phyloP scores from a whole-genome alignment of 2,113 vertebrate genomes.

The Callopanchax toddi region DNA sequence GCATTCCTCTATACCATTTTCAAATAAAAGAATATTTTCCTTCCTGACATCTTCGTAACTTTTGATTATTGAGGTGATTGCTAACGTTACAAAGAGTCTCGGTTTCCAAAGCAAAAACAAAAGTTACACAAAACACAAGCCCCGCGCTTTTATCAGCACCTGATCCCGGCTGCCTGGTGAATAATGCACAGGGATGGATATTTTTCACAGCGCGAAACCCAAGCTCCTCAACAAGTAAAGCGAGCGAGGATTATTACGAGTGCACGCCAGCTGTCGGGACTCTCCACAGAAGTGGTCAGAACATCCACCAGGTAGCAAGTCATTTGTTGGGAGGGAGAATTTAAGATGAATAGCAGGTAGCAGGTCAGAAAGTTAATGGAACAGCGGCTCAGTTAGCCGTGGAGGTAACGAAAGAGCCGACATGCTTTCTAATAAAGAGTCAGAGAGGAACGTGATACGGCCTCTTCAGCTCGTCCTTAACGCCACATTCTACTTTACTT shows the following conservation, averaged over 20 bases:
- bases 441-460: slow-evolving; percentile 27
- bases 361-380: slow-evolving; percentile 17
- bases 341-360: slow-evolving; percentile 21
- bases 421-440: slow-evolving; percentile 35
- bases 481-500: slow-evolving; percentile 1
- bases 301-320: neutral
- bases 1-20: neutral
- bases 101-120: slow-evolving; percentile 18
- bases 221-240: slow-evolving; percentile 71
- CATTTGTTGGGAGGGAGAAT: neutral
- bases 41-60: slow-evolving; percentile 29
- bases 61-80: slow-evolving; percentile 42
- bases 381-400: slow-evolving; percentile 10
- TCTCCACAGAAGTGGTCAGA: slow-evolving; percentile 3
- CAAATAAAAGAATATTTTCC: neutral
- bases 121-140: slow-evolving; percentile 29
- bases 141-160: slow-evolving; percentile 67
- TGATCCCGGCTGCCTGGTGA: slow-evolving; percentile 79
- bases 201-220: slow-evolving; percentile 82
- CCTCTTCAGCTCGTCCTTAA: slow-evolving; percentile 19
- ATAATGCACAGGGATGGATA: slow-evolving; percentile 83
- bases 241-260: slow-evolving; percentile 73
- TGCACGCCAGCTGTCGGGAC: slow-evolving; percentile 72
- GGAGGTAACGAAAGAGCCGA: slow-evolving; percentile 29
- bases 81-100: slow-evolving; percentile 23